Conservation (phyloP, 2,113 vertebrate genomes). For the Peromyscus californicus region DNA sequence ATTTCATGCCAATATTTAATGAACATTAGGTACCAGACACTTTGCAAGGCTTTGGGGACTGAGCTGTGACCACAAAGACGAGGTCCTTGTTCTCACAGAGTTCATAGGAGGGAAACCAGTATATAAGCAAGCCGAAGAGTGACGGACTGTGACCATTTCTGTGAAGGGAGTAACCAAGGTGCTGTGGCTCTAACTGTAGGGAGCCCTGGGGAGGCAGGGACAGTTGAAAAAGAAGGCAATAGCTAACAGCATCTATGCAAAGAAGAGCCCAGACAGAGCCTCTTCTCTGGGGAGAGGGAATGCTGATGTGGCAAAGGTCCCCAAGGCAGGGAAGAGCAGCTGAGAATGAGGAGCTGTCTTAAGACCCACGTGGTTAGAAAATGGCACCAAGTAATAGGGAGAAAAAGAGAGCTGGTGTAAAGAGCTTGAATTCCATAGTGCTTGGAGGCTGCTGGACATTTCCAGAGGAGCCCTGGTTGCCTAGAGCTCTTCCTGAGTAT, state of each 20-base stretch:
- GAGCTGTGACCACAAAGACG: neutral
- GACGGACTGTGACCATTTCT: neutral
- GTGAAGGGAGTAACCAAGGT: neutral
- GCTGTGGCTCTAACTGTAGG: neutral
- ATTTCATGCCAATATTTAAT: neutral
- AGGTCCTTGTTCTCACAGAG: neutral
- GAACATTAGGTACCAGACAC: neutral
- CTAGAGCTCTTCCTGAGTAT: neutral
- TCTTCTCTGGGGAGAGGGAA: neutral
- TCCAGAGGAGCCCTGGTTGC: neutral
- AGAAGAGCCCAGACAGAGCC: neutral
- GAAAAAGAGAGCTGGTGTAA: neutral
- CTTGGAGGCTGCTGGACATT: neutral
- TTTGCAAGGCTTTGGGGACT: neutral
- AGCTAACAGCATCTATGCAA: neutral
- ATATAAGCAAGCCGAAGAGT: neutral
- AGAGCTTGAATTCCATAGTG: neutral
- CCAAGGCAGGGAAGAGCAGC: neutral
- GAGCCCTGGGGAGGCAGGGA: fast-evolving
- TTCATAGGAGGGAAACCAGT: neutral
- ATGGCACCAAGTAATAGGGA: neutral
- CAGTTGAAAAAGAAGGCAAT: neutral
- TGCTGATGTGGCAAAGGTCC: neutral
- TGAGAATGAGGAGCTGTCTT: neutral
- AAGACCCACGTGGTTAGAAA: neutral